Evolutionary conservation across 2,113 vertebrate species (phyloP).

Genomic region (Psittacula cyanocephala): DNA sequence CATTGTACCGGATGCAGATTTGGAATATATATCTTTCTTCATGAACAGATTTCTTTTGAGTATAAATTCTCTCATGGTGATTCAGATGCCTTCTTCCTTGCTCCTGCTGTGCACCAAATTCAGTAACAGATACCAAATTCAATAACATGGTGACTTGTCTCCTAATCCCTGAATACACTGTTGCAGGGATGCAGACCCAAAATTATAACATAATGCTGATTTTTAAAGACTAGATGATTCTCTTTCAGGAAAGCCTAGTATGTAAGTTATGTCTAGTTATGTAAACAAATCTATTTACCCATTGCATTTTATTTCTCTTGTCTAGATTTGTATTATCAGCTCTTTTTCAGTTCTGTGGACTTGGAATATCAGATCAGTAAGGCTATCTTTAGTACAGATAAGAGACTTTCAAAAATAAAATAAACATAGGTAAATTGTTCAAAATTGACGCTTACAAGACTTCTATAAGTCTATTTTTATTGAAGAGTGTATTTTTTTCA

Average conservation of each 20-base stretch:
- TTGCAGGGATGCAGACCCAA: background rate
- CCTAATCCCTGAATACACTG: background rate
- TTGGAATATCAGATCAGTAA: background rate
- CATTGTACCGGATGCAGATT: background rate
- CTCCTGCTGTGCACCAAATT: background rate
- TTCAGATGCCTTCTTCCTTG: background rate
- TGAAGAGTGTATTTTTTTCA: background rate
- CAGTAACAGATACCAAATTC: background rate
- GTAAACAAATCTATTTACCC: background rate
- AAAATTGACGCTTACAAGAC: background rate
- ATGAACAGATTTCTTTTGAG: background rate
- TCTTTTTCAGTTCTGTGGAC: background rate
- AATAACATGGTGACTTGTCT: background rate
- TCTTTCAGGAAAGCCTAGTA: background rate
- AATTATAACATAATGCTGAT: background rate
- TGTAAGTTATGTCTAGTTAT: background rate
- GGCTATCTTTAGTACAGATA: accelerated
- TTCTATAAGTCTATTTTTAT: background rate
- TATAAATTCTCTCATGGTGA: background rate
- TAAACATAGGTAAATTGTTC: background rate
- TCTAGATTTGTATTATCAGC: background rate
- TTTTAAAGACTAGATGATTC: background rate
- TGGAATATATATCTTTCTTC: background rate
- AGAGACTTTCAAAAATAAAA: background rate
- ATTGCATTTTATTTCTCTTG: background rate